Base-by-base conservation (phyloP, 1,140 invertebrate species). In the Drosophila lacertosa region DNA sequence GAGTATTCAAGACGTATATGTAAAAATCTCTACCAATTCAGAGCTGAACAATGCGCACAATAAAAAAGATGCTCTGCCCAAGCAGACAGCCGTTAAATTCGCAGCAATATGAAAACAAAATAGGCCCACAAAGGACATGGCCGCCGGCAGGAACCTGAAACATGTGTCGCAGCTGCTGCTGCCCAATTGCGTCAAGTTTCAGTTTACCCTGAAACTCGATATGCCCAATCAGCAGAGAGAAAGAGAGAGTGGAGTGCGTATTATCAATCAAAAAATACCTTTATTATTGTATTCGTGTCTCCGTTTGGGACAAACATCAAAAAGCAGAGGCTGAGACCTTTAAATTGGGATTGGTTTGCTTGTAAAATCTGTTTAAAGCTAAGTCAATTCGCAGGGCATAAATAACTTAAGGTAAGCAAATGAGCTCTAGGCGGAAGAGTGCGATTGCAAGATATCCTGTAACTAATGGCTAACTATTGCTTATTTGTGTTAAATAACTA, bases 141-240 rank as follows among this genome's bases (percentile, higher is more conserved):
- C 48, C 9, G 2, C 2, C n/a, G 22, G 11, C 22, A 26, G 29
- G 3, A 11, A 11, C 9, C 11, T 26, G 6, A 16, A 29, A 54
- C 48, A 54, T 29, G 40, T 44, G 45, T 57, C 24, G 11, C 22
- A 10, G 39, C 32, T 44, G 35, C 20, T 45, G 50, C 40, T 35
- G 45, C 15, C 32, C 42, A 16, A 58, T 55, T 55, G 53, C 24
- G 2, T 22, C 24, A 13, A 16, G 15, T 45, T 42, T 42, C 24
- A 37, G 32, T 32, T 39, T 24, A 24, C 39, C 37, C 47, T 20
- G 22, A 15, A 59, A 40, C 26, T 13, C 13, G 40, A 55, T 63
- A 54, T 63, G 20, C 22, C 11, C 65, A 51, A 37, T 45, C 51
- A n/a, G n/a, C n/a, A n/a, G n/a, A n/a, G n/a, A n/a, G n/a, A n/a